Evolutionary conservation across 2,797 vertebrate genomes (phyloP).

Genomic region (Cephalopachus bancanus): DNA sequence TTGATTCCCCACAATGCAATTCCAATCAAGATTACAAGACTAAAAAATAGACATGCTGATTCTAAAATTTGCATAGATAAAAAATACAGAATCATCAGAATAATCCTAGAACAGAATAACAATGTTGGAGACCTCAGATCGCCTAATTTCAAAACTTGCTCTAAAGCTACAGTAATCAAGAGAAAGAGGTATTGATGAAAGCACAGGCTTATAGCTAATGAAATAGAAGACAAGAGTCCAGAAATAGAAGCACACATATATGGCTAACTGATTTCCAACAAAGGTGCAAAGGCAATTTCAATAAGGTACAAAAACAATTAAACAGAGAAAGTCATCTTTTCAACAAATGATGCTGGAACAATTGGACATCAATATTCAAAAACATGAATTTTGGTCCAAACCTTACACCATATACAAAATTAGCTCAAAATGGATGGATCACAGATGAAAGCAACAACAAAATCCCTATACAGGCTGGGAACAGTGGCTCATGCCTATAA

Average conservation of each 20-base stretch:
- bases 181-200: not conserved
- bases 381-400: not conserved
- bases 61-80: conserved; percentile 27
- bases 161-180: not conserved
- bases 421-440: not conserved
- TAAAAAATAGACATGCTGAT: not conserved
- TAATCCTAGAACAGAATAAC: conserved; percentile 2
- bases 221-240: not conserved
- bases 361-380: not conserved
- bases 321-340: not conserved
- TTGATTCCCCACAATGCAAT: not conserved
- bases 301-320: not conserved
- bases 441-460: not conserved
- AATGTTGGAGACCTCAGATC: not conserved
- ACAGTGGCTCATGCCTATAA: too few species aligned
- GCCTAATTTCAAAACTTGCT: not conserved
- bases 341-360: not conserved
- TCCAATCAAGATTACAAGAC: not conserved
- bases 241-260: not conserved
- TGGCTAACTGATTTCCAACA: not conserved
- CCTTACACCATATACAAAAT: not conserved
- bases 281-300: conserved; percentile 9
- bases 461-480: too few species aligned
- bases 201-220: not conserved
- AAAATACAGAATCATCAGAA: not conserved